These are phyloP conservation scores for Tangara arthus DNA, from an alignment of 2,797 vertebrate genomes.

Conservation along the genomic window DNA sequence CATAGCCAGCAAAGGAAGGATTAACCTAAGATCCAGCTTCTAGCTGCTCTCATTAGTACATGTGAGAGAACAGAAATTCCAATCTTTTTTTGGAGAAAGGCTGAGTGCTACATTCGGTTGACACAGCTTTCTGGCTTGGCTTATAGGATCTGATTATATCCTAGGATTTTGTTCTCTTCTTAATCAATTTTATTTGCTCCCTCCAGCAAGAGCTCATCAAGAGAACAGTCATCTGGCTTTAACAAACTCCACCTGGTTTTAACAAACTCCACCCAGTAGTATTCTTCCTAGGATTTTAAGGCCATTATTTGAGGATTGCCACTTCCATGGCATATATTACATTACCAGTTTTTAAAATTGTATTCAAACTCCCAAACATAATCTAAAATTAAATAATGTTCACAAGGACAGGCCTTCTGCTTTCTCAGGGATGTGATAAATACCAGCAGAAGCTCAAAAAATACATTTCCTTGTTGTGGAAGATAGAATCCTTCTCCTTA, in stretches of 20 bases:
- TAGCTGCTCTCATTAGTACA: neutral
- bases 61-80: neutral
- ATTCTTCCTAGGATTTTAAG: neutral
- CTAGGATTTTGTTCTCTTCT: neutral
- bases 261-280: neutral
- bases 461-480: neutral
- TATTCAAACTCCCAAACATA: neutral
- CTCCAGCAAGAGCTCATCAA: neutral
- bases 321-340: neutral
- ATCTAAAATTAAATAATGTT: neutral
- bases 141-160: neutral
- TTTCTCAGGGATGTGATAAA: constrained; percentile 7
- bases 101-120: neutral
- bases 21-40: neutral
- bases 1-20: neutral
- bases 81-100: neutral
- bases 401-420: neutral
- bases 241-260: neutral
- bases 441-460: constrained; percentile 7
- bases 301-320: neutral
- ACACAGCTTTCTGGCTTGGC: neutral
- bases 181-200: neutral
- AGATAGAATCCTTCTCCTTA: constrained; percentile 9
- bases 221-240: neutral
- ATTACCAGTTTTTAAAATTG: neutral